phyloP scores from a whole-genome alignment of 2,888 invertebrate species.

The Agrochola litura region DNA sequence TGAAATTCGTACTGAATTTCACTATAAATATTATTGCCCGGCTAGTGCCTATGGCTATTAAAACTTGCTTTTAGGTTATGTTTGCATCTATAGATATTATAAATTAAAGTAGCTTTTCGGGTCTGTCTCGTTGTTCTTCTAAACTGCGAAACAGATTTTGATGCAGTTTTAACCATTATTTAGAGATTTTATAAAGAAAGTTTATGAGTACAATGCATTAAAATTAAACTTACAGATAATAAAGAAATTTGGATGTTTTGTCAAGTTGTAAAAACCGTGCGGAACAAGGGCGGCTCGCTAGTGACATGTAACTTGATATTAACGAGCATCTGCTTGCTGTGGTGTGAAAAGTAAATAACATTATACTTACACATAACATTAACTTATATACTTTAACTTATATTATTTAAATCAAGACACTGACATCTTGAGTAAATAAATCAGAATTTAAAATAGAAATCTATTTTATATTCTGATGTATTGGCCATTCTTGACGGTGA shows the following conservation, averaged over 20 bases:
- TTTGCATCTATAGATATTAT: neutral
- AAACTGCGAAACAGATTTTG: neutral
- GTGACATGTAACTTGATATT: neutral
- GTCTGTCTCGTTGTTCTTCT: neutral
- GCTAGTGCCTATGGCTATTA: neutral
- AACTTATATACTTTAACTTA: no score
- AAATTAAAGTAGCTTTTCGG: neutral
- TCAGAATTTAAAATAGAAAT: neutral
- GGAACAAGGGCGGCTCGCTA: neutral
- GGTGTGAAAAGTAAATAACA: neutral
- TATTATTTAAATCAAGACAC: neutral
- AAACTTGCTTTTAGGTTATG: neutral
- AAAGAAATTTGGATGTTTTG: neutral
- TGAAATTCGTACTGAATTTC: neutral
- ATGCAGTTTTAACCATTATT: neutral
- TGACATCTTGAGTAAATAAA: neutral
- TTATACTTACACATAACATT: neutral
- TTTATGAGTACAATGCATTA: neutral
- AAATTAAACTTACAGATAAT: neutral
- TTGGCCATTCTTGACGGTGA: constrained; percentile 31
- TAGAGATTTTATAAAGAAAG: neutral
- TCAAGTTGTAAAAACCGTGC: neutral
- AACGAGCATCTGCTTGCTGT: neutral
- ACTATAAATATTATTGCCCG: neutral
- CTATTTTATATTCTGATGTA: constrained; percentile 28